Base-by-base conservation (phyloP, 2,797 vertebrate species). In the Odontamblyopus rebecca region DNA sequence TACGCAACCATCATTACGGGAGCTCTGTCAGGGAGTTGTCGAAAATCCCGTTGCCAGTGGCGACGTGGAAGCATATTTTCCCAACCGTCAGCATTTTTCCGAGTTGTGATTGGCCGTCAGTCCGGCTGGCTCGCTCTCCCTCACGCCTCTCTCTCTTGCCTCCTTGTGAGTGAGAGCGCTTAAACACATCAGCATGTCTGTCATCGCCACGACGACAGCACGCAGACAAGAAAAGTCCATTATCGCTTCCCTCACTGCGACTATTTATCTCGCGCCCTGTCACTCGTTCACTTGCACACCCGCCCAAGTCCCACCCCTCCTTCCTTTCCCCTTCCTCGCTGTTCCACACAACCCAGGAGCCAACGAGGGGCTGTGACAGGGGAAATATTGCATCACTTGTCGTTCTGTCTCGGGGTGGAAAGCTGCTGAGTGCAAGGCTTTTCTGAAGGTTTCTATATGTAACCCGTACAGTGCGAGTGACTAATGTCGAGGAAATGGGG, bases 151-250 rank as follows among this genome's bases (percentile, higher is more conserved):
- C 38, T 48, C 44, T 15, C 13, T 48, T 38, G 65, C 27, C 60
- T 66, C 27, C 63, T 73, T 81, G 69, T 53, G 76, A 79, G 75
- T 32, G 64, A 70, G 81, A 84, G 79, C 85, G 76, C 86, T 89
- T 89, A 88, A 91, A 89, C 86, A 87, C 88, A 91, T 92, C 87
- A 88, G 82, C 87, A 83, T 82, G 88, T 89, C 87, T 91, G 87
- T 93, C 91, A 88, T 85, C 85, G 64, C 80, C 73, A 84, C 63
- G 65, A 66, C 70, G 73, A 83, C 78, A 86, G 85, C 35, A 81
- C 75, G 75, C 80, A 88, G 88, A 93, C 93, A 93, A 91, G 91
- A 86, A 91, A 93, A 94, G 88, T 93, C 91, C 92, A 93, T 93
- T 93, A 94, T 91, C 87, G 76, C 92, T 86, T 83, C 82, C 77